Evolutionary conservation across 1,140 invertebrate genomes (phyloP).

Genomic region (Zaprionus vittiger): DNA sequence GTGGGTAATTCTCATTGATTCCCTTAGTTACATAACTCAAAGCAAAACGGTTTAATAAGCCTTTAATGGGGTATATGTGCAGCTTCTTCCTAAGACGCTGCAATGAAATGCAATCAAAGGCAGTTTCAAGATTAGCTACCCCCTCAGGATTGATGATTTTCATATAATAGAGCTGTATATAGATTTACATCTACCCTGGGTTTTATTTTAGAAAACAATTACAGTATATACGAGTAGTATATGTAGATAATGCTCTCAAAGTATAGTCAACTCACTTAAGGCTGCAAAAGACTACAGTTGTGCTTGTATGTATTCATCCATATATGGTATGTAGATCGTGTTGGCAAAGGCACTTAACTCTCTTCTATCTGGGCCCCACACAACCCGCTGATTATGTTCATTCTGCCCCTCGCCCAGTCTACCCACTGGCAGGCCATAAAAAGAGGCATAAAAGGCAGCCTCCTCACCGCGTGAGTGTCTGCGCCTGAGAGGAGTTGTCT

Average conservation of each 20-base stretch:
- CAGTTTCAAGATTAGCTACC: too few species aligned
- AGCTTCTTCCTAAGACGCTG: too few species aligned
- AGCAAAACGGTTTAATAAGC: neutral
- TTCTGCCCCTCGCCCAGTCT: neutral
- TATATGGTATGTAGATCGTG: neutral
- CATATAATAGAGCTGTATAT: too few species aligned
- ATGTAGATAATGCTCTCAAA: too few species aligned
- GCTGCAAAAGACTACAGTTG: too few species aligned
- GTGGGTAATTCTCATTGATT: neutral
- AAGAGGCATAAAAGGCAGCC: conserved; percentile 21
- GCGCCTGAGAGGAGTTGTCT: conserved; percentile 8
- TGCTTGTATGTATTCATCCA: neutral
- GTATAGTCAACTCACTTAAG: too few species aligned
- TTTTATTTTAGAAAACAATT: too few species aligned
- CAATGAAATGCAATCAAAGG: too few species aligned
- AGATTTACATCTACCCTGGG: too few species aligned
- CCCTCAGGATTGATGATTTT: too few species aligned
- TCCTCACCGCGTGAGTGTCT: neutral
- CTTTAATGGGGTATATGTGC: too few species aligned
- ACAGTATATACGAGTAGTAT: neutral
- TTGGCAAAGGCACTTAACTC: neutral
- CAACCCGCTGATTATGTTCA: neutral
- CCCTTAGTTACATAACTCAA: neutral
- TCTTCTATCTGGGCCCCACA: neutral
- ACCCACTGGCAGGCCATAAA: conserved; percentile 5